Conservation (phyloP, 1,140 invertebrate species). For the Nasonia longicornis region DNA sequence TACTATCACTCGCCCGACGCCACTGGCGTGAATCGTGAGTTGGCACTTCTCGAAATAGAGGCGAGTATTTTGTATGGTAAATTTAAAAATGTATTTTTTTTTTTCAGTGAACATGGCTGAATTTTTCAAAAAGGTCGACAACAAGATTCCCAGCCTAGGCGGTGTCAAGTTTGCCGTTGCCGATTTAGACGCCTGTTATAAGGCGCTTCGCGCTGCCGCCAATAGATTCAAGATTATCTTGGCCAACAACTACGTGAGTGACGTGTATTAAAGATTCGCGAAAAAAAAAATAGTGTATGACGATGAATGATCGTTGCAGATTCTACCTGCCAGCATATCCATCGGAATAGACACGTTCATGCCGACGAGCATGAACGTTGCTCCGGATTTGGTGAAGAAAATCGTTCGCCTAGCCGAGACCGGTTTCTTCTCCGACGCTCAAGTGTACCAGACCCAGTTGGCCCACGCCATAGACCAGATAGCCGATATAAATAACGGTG, state of each 20-base stretch:
- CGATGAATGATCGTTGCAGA: neutral
- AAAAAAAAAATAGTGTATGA: too few species aligned
- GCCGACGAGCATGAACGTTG: slow-evolving; percentile 16
- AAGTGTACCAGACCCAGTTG: neutral
- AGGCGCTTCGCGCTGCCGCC: neutral
- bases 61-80: too few species aligned
- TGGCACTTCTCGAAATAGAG: neutral
- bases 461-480: neutral
- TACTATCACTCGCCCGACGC: slow-evolving; percentile 13
- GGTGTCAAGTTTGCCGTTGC: slow-evolving; percentile 20
- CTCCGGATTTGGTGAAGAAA: neutral
- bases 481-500: slow-evolving; percentile 8
- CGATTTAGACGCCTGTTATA: neutral
- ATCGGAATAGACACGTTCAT: slow-evolving; percentile 27
- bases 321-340: neutral
- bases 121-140: neutral
- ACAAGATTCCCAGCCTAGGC: neutral
- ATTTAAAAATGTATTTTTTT: neutral
- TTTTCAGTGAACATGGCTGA: slow-evolving; percentile 13
- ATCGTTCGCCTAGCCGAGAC: neutral
- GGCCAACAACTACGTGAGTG: slow-evolving; percentile 10
- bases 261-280: neutral
- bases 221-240: slow-evolving; percentile 1
- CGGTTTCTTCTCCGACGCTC: neutral
- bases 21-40: slow-evolving; percentile 8